phyloP scores from a whole-genome alignment of 2,888 invertebrate genomes.

The Caenorhabditis auriculariae region DNA sequence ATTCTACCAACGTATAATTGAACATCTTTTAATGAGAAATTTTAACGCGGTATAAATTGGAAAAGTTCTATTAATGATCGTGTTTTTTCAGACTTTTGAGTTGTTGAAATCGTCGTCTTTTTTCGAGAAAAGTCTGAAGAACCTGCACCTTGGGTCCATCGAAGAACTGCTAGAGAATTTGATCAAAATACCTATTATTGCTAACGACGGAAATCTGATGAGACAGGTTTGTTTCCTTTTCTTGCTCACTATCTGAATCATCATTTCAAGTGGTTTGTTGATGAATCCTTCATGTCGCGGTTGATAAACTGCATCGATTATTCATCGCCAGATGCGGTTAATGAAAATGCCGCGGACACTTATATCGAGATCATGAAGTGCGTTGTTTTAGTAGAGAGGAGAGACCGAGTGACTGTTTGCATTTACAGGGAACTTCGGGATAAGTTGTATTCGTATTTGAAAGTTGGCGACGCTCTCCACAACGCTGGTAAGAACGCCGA shows the following conservation, averaged over 20 bases:
- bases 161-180: conserved; percentile 29
- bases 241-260: too few relatives aligned
- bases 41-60: conserved; percentile 11
- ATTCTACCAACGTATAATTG: conserved; percentile 40
- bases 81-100: conserved; percentile 20
- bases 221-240: conserved; percentile 28
- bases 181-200: conserved; percentile 10
- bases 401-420: neutral
- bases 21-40: conserved; percentile 19
- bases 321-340: conserved; percentile 13
- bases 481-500: too few relatives aligned
- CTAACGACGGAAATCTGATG: conserved; percentile 13
- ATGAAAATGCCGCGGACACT: conserved; percentile 33
- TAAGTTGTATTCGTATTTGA: too few relatives aligned
- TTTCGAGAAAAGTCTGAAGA: conserved; percentile 29
- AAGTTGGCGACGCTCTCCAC: too few relatives aligned
- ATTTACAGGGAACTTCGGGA: conserved; percentile 27
- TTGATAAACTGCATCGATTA: conserved; percentile 23
- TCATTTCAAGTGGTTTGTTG: conserved; percentile 28
- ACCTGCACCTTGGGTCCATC: conserved; percentile 29
- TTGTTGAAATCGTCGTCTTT: conserved; percentile 18
- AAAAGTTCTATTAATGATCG: neutral
- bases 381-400: neutral
- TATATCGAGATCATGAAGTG: conserved; percentile 27
- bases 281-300: conserved; percentile 22